phyloP scores from a whole-genome alignment of 2,797 vertebrate species.

The Tenualosa ilisha region DNA sequence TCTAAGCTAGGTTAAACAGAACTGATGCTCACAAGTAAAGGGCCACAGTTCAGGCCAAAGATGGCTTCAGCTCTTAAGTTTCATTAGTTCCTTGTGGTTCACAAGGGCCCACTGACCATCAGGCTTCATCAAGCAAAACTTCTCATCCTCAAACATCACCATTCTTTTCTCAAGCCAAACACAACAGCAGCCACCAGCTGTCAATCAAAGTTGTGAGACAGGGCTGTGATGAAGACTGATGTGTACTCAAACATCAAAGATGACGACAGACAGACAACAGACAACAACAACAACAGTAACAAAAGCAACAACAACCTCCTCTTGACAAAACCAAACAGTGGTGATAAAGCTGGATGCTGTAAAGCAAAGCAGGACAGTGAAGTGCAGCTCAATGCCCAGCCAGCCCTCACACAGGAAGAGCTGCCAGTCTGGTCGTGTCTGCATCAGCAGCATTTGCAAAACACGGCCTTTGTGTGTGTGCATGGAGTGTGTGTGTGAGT shows the following conservation, averaged over 20 bases:
- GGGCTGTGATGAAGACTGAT: background rate
- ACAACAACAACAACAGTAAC: background rate
- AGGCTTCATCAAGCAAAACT: background rate
- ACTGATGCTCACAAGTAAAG: no score
- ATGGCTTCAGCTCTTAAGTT: no score
- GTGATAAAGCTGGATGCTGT: background rate
- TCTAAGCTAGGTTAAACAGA: background rate
- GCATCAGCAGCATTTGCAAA: background rate
- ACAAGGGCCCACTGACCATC: background rate
- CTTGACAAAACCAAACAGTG: background rate
- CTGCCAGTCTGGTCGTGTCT: background rate
- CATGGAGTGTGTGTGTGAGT: no score
- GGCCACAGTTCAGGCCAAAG: no score
- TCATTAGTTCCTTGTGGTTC: background rate
- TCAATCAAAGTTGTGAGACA: background rate
- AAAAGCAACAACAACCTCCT: background rate
- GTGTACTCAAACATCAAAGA: background rate
- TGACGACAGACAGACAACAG: background rate
- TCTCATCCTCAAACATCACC: no score
- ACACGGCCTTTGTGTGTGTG: no score
- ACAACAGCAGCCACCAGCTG: background rate
- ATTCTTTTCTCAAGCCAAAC: background rate
- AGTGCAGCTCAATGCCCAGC: background rate
- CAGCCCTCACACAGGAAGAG: background rate
- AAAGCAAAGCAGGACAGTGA: background rate